phyloP scores from a whole-genome alignment of 2,797 vertebrate species.

The Spheniscus humboldti region DNA sequence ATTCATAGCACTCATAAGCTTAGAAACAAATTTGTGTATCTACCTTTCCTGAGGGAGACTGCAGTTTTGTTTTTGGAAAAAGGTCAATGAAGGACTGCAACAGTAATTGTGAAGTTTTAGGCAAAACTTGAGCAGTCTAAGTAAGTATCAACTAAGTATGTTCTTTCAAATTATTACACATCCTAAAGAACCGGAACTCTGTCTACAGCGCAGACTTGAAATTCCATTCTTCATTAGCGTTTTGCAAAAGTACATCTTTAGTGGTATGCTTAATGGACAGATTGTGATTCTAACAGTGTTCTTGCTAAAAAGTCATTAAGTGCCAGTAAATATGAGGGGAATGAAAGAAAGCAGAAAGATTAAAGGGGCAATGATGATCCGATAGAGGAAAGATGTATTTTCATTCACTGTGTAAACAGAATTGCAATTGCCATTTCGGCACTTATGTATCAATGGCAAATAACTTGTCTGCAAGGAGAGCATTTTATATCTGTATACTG shows the following conservation, averaged over 20 bases:
- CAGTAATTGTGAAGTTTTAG: background rate
- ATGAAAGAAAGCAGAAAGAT: conserved; percentile 1
- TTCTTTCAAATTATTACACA: background rate
- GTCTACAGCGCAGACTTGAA: background rate
- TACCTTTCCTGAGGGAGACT: background rate
- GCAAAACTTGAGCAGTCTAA: background rate
- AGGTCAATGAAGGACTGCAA: background rate
- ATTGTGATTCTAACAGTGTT: background rate
- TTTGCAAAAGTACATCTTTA: background rate
- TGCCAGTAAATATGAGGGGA: background rate
- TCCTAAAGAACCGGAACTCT: background rate
- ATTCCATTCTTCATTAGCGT: background rate
- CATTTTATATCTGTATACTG: background rate
- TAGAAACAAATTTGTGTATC: background rate
- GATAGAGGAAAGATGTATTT: background rate
- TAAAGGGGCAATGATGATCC: background rate
- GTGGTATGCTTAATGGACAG: background rate
- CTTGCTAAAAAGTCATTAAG: conserved; percentile 30
- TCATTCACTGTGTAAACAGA: background rate
- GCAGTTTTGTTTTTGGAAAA: background rate
- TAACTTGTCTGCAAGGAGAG: background rate
- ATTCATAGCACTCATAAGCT: background rate
- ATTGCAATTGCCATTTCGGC: background rate
- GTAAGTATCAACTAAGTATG: background rate
- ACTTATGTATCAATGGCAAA: background rate